phyloP scores from a whole-genome alignment of 1,140 invertebrate species.

The Antheraea pernyi region DNA sequence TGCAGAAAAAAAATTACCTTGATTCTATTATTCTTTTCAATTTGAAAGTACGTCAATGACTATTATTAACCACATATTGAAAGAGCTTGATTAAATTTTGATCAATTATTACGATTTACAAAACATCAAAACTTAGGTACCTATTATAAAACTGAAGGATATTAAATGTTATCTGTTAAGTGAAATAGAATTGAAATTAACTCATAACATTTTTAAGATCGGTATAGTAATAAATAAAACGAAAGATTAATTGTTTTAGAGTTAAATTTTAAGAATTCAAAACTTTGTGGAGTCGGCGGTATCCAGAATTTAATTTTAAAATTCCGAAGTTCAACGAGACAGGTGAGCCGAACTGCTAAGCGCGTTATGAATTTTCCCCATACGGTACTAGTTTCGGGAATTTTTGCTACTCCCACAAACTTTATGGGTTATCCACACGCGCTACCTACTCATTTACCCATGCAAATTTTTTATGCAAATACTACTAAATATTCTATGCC shows the following conservation, averaged over 20 bases:
- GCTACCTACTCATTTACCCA: conserved; percentile 35
- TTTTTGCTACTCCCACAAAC: conserved; percentile 61
- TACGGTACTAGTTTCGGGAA: conserved; percentile 63
- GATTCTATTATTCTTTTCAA: no score
- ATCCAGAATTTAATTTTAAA: conserved; percentile 77
- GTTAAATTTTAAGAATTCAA: conserved; percentile 71
- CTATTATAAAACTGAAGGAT: no score
- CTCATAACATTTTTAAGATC: background rate
- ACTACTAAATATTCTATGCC: background rate
- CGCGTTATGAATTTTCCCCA: conserved; percentile 73
- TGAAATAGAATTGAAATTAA: background rate
- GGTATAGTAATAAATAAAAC: conserved; percentile 30
- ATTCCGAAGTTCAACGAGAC: conserved; percentile 75
- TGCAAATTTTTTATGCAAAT: background rate
- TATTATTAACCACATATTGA: no score
- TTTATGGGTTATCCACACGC: conserved; percentile 65
- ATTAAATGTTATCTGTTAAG: background rate
- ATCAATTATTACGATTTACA: no score
- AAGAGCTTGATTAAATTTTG: no score
- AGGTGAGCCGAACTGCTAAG: conserved; percentile 72
- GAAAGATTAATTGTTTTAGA: conserved; percentile 61
- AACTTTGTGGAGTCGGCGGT: conserved; percentile 68
- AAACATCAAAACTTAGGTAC: no score
- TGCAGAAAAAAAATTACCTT: no score
- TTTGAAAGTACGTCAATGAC: no score